Evolutionary conservation across 2,113 vertebrate genomes (phyloP).

Genomic region (Boleophthalmus pectinirostris): DNA sequence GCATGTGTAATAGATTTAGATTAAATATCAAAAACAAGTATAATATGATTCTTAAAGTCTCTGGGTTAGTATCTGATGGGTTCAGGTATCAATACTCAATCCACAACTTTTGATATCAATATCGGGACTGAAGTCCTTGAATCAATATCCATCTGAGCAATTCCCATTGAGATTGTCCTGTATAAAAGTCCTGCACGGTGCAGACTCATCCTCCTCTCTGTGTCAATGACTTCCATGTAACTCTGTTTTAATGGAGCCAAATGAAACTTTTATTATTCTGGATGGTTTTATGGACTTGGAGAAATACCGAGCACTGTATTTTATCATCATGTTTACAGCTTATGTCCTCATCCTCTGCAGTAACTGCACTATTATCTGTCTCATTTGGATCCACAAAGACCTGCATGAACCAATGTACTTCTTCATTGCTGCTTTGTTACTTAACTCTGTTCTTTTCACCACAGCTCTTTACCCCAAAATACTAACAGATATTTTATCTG

Average conservation of each 20-base stretch:
- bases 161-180: background rate
- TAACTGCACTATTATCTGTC: constrained; percentile 18
- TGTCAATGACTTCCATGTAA: background rate
- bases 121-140: too few species aligned
- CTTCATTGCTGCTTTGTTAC: constrained; percentile 5
- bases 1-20: too few species aligned
- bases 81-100: too few species aligned
- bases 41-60: too few species aligned
- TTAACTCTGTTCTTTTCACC: background rate
- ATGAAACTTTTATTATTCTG: constrained; percentile 4
- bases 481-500: background rate
- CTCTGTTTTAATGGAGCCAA: background rate
- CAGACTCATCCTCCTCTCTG: background rate
- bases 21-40: too few species aligned
- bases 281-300: background rate
- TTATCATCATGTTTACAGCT: background rate
- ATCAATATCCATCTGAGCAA: too few species aligned
- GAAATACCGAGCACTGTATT: background rate
- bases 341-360: constrained; percentile 29
- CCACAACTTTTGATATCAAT: too few species aligned
- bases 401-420: constrained; percentile 5
- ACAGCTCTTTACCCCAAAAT: background rate
- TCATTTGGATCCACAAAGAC: constrained; percentile 5
- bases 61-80: too few species aligned
- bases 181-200: background rate